phyloP scores from a whole-genome alignment of 2,888 invertebrate species.

The Neoascia interrupta region DNA sequence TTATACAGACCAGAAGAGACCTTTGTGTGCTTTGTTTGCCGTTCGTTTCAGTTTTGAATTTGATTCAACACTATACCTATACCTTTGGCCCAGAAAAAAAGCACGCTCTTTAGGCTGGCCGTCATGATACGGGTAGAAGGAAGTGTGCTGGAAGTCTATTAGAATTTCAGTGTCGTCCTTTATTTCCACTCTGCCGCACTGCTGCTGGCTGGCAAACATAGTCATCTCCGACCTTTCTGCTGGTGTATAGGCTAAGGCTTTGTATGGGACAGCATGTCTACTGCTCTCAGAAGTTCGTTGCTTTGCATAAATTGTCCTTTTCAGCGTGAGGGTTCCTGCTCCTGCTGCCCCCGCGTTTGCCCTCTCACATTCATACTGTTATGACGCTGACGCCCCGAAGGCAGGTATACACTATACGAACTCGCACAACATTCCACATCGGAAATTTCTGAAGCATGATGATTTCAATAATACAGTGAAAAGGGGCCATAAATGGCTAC shows the following conservation, averaged over 20 bases:
- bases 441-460: slow-evolving; percentile 64
- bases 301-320: slow-evolving; percentile 69
- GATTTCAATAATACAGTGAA: slow-evolving; percentile 63
- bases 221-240: slow-evolving; percentile 25
- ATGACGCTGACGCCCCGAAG: slow-evolving; percentile 47
- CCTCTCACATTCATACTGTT: slow-evolving; percentile 38
- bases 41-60: slow-evolving; percentile 42
- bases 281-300: slow-evolving; percentile 55
- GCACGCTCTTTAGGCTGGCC: background rate
- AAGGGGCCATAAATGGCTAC: slow-evolving; percentile 55
- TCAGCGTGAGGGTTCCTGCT: slow-evolving; percentile 12
- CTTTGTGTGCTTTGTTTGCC: slow-evolving; percentile 56
- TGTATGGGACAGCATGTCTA: slow-evolving; percentile 33
- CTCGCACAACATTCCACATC: slow-evolving; percentile 38
- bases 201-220: slow-evolving; percentile 54
- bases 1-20: slow-evolving; percentile 17
- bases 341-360: slow-evolving; percentile 19
- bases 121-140: slow-evolving; percentile 45
- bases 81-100: background rate
- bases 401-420: slow-evolving; percentile 25
- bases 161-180: slow-evolving; percentile 67
- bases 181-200: slow-evolving; percentile 67
- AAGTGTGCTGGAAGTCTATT: slow-evolving; percentile 67
- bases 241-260: slow-evolving; percentile 14
- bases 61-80: slow-evolving; percentile 9